Evolutionary conservation across 2,113 vertebrate species (phyloP).

Genomic region (Azemiops feae): DNA sequence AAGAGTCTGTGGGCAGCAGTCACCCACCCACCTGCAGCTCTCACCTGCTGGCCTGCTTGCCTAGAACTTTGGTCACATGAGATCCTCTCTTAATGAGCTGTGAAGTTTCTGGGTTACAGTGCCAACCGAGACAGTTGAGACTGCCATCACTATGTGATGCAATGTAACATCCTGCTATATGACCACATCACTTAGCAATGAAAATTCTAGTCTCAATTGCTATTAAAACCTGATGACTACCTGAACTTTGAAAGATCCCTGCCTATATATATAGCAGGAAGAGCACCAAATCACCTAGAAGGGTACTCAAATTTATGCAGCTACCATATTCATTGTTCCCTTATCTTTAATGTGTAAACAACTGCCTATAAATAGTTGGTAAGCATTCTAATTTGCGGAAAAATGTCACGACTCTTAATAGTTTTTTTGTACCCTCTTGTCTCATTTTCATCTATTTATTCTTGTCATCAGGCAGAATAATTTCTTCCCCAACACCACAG

Average conservation of each 20-base stretch:
- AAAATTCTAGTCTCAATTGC: not conserved
- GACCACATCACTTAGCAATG: not conserved
- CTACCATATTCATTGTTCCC: not conserved
- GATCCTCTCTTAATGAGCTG: not conserved
- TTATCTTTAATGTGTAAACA: not conserved
- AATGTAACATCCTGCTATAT: not conserved
- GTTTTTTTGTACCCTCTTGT: not conserved
- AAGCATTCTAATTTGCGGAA: not conserved
- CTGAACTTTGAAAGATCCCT: not conserved
- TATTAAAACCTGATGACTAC: not conserved
- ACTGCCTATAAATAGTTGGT: not conserved
- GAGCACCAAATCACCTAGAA: not conserved
- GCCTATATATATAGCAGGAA: not conserved
- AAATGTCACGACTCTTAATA: not conserved
- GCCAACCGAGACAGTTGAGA: not conserved
- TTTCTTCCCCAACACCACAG: not conserved
- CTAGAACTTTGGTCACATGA: not conserved
- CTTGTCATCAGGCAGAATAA: not conserved
- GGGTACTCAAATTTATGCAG: not conserved
- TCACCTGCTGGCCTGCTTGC: not conserved
- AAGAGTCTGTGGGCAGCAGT: not conserved
- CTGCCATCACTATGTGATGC: not conserved
- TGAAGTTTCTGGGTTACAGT: not conserved
- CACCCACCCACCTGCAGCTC: not conserved
- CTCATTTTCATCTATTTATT: not conserved